Evolutionary conservation across 1,140 invertebrate species (phyloP).

Genomic region (Hyphantria cunea): DNA sequence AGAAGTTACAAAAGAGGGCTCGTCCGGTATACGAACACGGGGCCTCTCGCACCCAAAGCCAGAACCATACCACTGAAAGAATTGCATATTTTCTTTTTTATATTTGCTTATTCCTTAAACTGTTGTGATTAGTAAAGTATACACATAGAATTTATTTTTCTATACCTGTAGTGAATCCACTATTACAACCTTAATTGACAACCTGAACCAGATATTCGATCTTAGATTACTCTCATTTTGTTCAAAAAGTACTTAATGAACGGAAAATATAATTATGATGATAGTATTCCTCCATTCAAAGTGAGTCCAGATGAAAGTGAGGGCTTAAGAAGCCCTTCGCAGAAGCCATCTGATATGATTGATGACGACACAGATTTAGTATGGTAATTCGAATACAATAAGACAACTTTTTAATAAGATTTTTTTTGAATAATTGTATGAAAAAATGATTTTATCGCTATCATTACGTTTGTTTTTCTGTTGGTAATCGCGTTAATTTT

Average conservation of each 20-base stretch:
- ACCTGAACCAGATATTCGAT: too few relatives aligned
- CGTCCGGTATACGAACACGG: conserved; percentile 38
- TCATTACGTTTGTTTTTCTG: too few relatives aligned
- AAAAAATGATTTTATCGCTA: too few relatives aligned
- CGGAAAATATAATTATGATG: conserved; percentile 44
- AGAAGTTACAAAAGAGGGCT: conserved; percentile 6
- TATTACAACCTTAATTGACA: too few relatives aligned
- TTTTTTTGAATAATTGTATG: not conserved
- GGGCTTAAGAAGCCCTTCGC: conserved; percentile 70
- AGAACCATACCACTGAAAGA: conserved; percentile 30
- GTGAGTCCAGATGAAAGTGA: conserved; percentile 67
- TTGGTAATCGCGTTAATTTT: too few relatives aligned
- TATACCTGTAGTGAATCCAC: too few relatives aligned
- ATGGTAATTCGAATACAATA: conserved; percentile 62
- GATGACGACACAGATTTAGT: conserved; percentile 70
- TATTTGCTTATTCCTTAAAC: not conserved
- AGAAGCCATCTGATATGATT: conserved; percentile 67
- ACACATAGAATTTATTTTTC: too few relatives aligned
- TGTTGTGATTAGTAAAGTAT: too few relatives aligned
- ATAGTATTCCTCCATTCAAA: conserved; percentile 26
- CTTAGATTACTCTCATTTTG: too few relatives aligned
- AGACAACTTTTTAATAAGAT: conserved; percentile 40
- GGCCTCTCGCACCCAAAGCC: conserved; percentile 37
- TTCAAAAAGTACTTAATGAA: conserved; percentile 1
- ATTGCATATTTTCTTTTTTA: not conserved